These are phyloP conservation scores for Druceiella hillmani DNA, from an alignment of 2,888 invertebrate species.

Conservation along the genomic window DNA sequence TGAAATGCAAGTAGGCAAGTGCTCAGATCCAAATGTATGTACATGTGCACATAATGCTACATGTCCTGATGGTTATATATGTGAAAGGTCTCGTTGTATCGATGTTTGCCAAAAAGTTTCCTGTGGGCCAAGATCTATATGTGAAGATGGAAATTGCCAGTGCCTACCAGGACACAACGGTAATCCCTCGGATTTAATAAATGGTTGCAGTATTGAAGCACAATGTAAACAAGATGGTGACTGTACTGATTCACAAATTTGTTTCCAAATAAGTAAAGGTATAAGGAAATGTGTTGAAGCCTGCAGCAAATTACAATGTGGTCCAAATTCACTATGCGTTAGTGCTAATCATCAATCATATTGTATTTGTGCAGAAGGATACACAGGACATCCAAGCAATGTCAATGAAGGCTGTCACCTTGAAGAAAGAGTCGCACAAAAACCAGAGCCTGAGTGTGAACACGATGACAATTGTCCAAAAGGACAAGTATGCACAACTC, in stretches of 20 bases:
- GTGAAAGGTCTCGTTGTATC: constrained; percentile 67
- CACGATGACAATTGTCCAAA: constrained; percentile 66
- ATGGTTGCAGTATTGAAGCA: constrained; percentile 68
- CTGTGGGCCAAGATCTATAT: constrained; percentile 79
- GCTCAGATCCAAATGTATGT: constrained; percentile 64
- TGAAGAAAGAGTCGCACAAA: constrained; percentile 50
- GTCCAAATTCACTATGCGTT: constrained; percentile 84
- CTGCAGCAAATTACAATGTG: constrained; percentile 83
- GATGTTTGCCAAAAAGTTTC: constrained; percentile 69
- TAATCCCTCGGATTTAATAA: constrained; percentile 62
- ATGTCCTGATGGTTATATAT: constrained; percentile 73
- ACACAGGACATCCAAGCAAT: constrained; percentile 77
- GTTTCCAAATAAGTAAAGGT: constrained; percentile 77
- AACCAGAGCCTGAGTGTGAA: constrained; percentile 57
- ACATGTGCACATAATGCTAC: constrained; percentile 64
- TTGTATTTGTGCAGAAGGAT: constrained; percentile 81
- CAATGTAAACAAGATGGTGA: constrained; percentile 78
- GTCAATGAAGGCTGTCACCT: constrained; percentile 73
- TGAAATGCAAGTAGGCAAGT: constrained; percentile 61
- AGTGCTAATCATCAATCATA: constrained; percentile 79
- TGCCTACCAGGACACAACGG: constrained; percentile 77
- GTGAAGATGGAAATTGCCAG: constrained; percentile 72
- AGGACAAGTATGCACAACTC: constrained; percentile 64
- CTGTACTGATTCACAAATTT: constrained; percentile 79
- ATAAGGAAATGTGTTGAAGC: constrained; percentile 80